These are phyloP conservation scores for Tryphoninae sp. DNA, from an alignment of 2,888 invertebrate genomes.

Conservation along the genomic window DNA sequence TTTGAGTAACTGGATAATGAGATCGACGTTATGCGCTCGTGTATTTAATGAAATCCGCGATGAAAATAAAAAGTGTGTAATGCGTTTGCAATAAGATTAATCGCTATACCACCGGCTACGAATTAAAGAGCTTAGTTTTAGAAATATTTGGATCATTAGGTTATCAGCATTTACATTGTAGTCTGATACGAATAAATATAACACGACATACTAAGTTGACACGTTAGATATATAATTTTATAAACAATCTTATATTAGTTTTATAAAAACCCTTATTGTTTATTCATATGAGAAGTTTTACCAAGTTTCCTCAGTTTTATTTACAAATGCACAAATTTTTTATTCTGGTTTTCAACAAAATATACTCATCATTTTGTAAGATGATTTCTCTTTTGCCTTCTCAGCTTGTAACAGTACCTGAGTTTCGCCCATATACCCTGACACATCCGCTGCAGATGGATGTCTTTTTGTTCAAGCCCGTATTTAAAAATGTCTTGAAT, in stretches of 20 bases:
- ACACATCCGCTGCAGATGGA: constrained; percentile 90
- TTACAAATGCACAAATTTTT: constrained; percentile 65
- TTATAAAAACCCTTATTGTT: constrained; percentile 51
- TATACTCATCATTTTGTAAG: constrained; percentile 30
- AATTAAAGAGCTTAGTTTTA: constrained; percentile 37
- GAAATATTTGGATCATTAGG: constrained; percentile 32
- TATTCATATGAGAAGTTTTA: constrained; percentile 49
- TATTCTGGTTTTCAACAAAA: constrained; percentile 36
- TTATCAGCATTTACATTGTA: constrained; percentile 46
- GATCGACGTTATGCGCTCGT: background rate
- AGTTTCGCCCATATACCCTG: constrained; percentile 93
- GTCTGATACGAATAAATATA: constrained; percentile 52
- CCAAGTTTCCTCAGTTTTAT: constrained; percentile 49
- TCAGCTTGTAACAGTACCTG: constrained; percentile 83
- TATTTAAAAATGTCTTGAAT: constrained; percentile 83
- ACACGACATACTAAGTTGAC: constrained; percentile 55
- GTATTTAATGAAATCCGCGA: constrained; percentile 1
- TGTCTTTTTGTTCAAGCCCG: constrained; percentile 83
- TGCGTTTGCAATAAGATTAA: constrained; percentile 30
- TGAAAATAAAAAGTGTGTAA: constrained; percentile 1
- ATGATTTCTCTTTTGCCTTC: constrained; percentile 68
- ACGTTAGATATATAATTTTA: too few species aligned
- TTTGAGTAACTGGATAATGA: background rate
- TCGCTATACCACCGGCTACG: constrained; percentile 21
- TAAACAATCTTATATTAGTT: too few species aligned